Evolutionary conservation across 2,888 invertebrate genomes (phyloP), one percentile per base, ranked within the genome.

Genomic region (Endomychus coccineus): DNA sequence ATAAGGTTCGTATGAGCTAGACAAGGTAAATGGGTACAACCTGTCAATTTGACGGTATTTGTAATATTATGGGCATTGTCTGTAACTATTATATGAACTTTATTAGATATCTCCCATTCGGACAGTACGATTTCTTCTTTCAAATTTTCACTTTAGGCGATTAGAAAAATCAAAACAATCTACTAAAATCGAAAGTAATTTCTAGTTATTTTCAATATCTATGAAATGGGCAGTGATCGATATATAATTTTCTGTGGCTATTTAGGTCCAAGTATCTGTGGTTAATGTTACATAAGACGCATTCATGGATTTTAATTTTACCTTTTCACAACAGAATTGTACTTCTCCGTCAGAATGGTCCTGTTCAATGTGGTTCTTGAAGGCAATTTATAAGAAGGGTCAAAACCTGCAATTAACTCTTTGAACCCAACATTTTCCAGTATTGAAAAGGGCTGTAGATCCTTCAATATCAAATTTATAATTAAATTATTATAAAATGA

Each of bases 61-160:
- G 19, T 19, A 2, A 30, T 30, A 30, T 30, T 30, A n/a, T 30
- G 5, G 13, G 30, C 30, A 30, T 30, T 30, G 21, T 30, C 30
- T 3, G 30, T 30, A 4, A 19, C 30, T 21, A 30, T 30, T 4
- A 5, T 30, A n/a, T 30, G 19, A 12, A 30, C 30, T 30, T 30
- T 19, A 12, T 30, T 21, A 10, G 30, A 30, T 30, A 30, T 19
- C 13, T 30, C 21, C 30, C 30, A 19, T 30, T 30, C 30, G 19
- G 19, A 14, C 16, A 28, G n/a, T n/a, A 27, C 27, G 21, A 30
- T 30, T 17, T 30, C 30, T 16, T 5, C 12, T 19, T 19, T 17
- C 12, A 19, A 15, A 31, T 31, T 31, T 13, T 22, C 31, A 9
- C 31, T 14, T 3, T 21, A 22, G 13, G 19, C 16, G 16, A 16